A percentile compares a stretch with the other conserved stretches of the same genome.
Evolutionary conservation across 2,888 invertebrate genomes (phyloP).

Genomic region (Xanthorhoe spadicearia): DNA sequence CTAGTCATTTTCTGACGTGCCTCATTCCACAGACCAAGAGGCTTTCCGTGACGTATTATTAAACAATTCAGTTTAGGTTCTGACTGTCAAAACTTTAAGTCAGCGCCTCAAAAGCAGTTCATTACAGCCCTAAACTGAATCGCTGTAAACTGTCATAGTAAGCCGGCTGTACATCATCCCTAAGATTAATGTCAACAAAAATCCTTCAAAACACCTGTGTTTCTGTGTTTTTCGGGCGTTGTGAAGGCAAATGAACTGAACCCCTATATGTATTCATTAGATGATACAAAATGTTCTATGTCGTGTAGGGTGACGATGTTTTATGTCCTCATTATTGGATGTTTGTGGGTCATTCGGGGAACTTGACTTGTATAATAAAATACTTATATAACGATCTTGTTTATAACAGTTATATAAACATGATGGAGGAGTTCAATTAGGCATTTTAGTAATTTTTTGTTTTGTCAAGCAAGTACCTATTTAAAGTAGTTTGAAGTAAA

Average conservation of each 20-base stretch:
- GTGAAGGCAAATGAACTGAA: constrained; percentile 17
- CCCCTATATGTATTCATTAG: constrained; percentile 34
- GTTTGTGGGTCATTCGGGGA: not conserved
- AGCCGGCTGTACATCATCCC: not conserved
- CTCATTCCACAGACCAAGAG: not conserved
- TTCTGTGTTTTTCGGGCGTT: not conserved
- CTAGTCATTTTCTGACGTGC: no score
- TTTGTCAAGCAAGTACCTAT: no score
- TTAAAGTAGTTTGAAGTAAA: no score
- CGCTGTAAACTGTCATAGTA: no score
- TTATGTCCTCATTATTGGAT: constrained; percentile 10
- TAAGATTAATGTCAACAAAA: not conserved
- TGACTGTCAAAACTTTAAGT: no score
- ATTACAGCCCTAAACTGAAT: no score
- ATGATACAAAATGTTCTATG: constrained; percentile 22
- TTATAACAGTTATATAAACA: not conserved
- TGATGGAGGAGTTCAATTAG: not conserved
- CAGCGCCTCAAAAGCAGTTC: no score
- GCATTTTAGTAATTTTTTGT: not conserved
- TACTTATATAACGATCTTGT: not conserved
- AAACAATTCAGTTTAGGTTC: no score
- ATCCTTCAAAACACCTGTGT: constrained; percentile 6
- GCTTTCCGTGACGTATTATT: no score
- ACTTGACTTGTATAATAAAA: not conserved
- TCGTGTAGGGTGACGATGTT: constrained; percentile 18